phyloP scores from a whole-genome alignment of 2,888 invertebrate species.

The Hypomecis atomaria region DNA sequence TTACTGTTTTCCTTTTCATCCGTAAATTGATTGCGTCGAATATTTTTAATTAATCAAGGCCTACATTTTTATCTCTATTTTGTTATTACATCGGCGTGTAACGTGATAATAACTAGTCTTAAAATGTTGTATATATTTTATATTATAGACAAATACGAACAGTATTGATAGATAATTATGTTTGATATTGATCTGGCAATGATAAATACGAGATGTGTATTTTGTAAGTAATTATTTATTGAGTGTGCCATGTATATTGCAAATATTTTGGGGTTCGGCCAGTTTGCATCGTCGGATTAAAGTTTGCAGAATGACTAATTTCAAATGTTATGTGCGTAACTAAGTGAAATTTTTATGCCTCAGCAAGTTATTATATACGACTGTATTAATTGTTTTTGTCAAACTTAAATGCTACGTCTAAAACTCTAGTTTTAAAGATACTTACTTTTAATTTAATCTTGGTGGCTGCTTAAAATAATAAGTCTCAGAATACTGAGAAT shows the following conservation, averaged over 20 bases:
- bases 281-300: conserved; percentile 18
- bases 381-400: too few relatives aligned
- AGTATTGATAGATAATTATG: conserved; percentile 28
- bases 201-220: conserved; percentile 49
- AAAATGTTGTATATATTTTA: conserved; percentile 75
- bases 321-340: not conserved
- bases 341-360: too few relatives aligned
- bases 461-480: conserved; percentile 3
- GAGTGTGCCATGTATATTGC: conserved; percentile 75
- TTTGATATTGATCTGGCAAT: conserved; percentile 47
- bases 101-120: conserved; percentile 84
- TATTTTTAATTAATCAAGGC: conserved; percentile 47
- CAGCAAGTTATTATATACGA: too few relatives aligned
- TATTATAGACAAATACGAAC: conserved; percentile 59
- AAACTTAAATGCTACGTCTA: too few relatives aligned
- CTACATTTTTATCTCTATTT: conserved; percentile 23
- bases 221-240: conserved; percentile 57
- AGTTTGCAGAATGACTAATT: conserved; percentile 1
- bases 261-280: conserved; percentile 31
- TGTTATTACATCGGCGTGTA: conserved; percentile 64
- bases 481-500: conserved; percentile 3
- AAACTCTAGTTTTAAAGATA: too few relatives aligned
- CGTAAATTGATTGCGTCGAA: conserved; percentile 37
- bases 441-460: conserved; percentile 3
- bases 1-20: conserved; percentile 31